Conservation (phyloP, 2,888 invertebrate genomes). For the Athripsodes cinereus region DNA sequence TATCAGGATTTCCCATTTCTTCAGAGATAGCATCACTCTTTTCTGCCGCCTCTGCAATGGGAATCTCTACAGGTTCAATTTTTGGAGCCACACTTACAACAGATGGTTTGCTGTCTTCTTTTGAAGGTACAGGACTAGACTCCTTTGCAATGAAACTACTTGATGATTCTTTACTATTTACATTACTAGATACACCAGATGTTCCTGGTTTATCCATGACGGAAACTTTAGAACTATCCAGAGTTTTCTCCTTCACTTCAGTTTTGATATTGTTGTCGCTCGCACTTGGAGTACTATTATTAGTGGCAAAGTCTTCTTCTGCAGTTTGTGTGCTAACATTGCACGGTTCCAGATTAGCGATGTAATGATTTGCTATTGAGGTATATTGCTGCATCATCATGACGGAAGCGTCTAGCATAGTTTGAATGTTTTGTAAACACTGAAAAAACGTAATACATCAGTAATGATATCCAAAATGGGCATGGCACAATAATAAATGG, state of each 20-base stretch:
- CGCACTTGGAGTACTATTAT: background rate
- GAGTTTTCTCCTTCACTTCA: slow-evolving; percentile 29
- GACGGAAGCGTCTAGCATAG: slow-evolving; percentile 89
- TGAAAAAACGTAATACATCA: slow-evolving; percentile 41
- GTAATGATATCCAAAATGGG: too few relatives aligned
- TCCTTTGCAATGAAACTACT: slow-evolving; percentile 1
- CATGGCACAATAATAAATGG: too few relatives aligned
- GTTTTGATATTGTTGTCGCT: background rate
- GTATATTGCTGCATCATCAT: slow-evolving; percentile 93
- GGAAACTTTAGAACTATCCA: slow-evolving; percentile 2
- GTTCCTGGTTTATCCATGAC: slow-evolving; percentile 29
- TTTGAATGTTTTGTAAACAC: slow-evolving; percentile 76
- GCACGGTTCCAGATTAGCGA: slow-evolving; percentile 39
- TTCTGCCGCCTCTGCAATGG: background rate
- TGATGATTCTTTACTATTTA: slow-evolving; percentile 8
- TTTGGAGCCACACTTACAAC: background rate
- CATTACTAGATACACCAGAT: slow-evolving; percentile 14
- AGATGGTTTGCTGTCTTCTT: background rate
- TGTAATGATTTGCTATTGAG: slow-evolving; percentile 56
- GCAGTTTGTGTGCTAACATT: slow-evolving; percentile 44
- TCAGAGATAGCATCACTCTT: background rate
- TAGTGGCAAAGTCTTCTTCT: slow-evolving; percentile 29
- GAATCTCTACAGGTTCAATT: background rate
- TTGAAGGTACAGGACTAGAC: background rate
- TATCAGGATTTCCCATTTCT: background rate